phyloP scores from a whole-genome alignment of 2,797 vertebrate genomes.

The Dromococcyx pavoninus region DNA sequence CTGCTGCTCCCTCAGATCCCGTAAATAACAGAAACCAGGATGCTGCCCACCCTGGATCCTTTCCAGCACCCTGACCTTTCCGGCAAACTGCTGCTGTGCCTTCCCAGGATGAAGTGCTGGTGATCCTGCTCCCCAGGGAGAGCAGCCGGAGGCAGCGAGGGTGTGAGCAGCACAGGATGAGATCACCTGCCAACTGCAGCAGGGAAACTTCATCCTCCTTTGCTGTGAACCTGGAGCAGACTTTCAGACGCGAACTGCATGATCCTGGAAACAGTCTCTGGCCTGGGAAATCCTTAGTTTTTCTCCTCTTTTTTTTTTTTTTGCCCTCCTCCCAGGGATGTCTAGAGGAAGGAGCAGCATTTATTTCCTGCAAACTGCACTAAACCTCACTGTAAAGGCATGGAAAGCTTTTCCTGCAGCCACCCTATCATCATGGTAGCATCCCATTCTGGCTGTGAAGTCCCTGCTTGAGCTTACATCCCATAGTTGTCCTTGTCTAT shows the following conservation, averaged over 20 bases:
- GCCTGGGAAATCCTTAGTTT: constrained; percentile 38
- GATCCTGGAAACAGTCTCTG: constrained; percentile 59
- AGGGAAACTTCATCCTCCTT: constrained; percentile 50
- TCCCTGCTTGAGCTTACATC: neutral
- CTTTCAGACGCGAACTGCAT: neutral
- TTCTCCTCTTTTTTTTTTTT: neutral
- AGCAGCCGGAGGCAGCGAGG: constrained; percentile 42
- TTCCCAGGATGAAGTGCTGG: constrained; percentile 42
- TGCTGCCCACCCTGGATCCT: constrained; percentile 32
- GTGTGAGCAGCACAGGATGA: constrained; percentile 58
- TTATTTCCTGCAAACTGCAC: neutral
- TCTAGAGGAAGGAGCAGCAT: constrained; percentile 24
- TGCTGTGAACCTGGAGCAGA: constrained; percentile 48
- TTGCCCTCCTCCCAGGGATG: neutral
- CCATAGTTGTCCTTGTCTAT: neutral
- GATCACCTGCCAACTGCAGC: constrained; percentile 61
- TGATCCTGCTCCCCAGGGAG: neutral
- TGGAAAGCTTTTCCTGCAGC: neutral
- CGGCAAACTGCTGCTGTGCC: neutral
- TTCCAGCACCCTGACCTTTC: constrained; percentile 57
- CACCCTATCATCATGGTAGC: neutral
- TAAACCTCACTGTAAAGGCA: neutral
- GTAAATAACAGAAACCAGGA: neutral
- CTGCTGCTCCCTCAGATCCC: neutral
- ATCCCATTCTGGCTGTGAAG: neutral